Conservation (phyloP, 2,797 vertebrate genomes). For the Rhinatrema bivittatum region DNA sequence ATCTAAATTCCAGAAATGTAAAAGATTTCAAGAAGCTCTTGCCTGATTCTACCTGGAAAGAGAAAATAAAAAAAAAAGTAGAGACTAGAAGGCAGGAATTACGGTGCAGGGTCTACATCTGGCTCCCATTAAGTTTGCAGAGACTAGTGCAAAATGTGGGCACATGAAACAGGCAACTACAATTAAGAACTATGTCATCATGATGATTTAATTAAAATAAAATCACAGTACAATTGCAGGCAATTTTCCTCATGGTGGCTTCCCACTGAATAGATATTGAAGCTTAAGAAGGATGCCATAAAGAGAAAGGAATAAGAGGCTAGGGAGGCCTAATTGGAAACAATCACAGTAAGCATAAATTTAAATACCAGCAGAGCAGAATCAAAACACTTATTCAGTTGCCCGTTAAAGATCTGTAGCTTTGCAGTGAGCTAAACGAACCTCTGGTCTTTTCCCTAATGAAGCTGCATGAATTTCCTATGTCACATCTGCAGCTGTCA, state of each 20-base stretch:
- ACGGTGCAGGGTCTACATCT: no score
- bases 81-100: no score
- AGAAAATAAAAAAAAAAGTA: no score
- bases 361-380: conserved; percentile 16
- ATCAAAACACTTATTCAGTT: conserved; percentile 3
- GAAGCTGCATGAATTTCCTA: not conserved
- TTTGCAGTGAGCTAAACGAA: conserved; percentile 8
- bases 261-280: conserved; percentile 17
- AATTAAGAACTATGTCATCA: conserved; percentile 14
- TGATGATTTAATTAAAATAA: conserved; percentile 17
- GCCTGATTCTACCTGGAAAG: no score
- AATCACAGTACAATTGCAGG: conserved; percentile 12
- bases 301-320: conserved; percentile 11
- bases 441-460: not conserved
- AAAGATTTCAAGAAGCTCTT: no score
- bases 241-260: conserved; percentile 15
- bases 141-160: conserved; percentile 3
- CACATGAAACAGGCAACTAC: conserved; percentile 13
- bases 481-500: conserved; percentile 8
- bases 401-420: conserved; percentile 11
- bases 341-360: conserved; percentile 14
- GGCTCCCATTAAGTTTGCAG: no score
- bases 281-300: conserved; percentile 12
- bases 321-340: conserved; percentile 12
- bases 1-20: no score